These are phyloP conservation scores for Axinella damicornis DNA, from an alignment of 37 sponge, comb jelly and placozoan genomes.

Conservation along the genomic window DNA sequence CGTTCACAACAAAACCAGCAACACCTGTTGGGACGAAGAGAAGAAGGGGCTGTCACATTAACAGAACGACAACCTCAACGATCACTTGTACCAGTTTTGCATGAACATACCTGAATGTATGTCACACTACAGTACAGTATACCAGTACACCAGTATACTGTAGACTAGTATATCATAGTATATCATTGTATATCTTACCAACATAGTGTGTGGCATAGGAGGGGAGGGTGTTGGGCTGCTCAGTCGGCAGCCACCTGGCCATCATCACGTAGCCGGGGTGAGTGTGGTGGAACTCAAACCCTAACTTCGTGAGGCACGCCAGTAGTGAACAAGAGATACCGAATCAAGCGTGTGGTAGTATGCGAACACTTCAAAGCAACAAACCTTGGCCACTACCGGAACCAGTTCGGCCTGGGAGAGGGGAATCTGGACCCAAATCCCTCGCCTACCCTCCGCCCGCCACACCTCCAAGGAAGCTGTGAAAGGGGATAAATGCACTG, in stretches of 20 bases:
- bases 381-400: slow-evolving; percentile 75
- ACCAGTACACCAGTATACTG: no score
- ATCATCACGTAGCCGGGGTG: slow-evolving; percentile 71
- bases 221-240: slow-evolving; percentile 78
- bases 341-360: no score
- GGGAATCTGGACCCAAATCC: slow-evolving; percentile 81
- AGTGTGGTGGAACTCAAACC: slow-evolving; percentile 86
- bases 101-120: no score
- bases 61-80: no score
- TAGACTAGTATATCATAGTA: neutral
- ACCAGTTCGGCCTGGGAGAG: slow-evolving; percentile 55
- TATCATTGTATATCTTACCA: slow-evolving; percentile 36
- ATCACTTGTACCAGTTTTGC: no score
- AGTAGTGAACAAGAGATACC: no score
- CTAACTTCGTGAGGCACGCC: slow-evolving; percentile 61
- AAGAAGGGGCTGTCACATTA: no score
- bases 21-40: slow-evolving; percentile 60
- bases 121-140: no score
- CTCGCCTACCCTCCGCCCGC: slow-evolving; percentile 66
- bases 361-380: neutral
- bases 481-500: neutral
- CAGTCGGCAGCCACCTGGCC: slow-evolving; percentile 78
- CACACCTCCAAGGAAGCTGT: slow-evolving; percentile 68
- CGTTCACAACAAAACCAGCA: slow-evolving; percentile 89
- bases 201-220: slow-evolving; percentile 80